Base-by-base conservation (phyloP, 2,113 vertebrate genomes). In the Chionis minor region DNA sequence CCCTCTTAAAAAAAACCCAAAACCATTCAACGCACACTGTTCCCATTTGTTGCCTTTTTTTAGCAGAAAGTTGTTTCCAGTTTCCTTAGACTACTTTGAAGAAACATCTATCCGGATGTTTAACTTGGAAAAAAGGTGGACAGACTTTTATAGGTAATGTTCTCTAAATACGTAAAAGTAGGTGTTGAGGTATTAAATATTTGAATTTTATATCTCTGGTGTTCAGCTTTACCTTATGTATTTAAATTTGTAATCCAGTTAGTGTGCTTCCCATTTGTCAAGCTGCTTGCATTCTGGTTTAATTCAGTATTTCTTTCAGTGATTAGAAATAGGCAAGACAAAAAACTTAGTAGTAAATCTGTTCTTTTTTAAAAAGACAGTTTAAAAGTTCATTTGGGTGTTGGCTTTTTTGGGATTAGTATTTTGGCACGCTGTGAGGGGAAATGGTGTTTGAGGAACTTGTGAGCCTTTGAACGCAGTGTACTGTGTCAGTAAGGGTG, bases 331-430 rank as follows among this genome's bases (percentile, higher is more conserved):
- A 77, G 35, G 14, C 59, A 88, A 81, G 33, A 63, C 14, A 56
- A 82, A 69, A 91, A 67, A 18, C 12, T 18, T 33, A 9, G 7
- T 63, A 87, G 79, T 79, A 90, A 79, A 85, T 72, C 6, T 45
- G 44, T 14, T 92, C 14, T 54, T 92, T 92, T 95, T 82, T 1
- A 33, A 94, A 93, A 94, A 58, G 32, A 14, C 35, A 66, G 70
- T 95, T 94, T 87, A 89, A 87, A 96, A 94, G 75, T 92, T 96
- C 56, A 56, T 9, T 35, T 89, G 94, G 86, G 83, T 51, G 91
- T 88, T 94, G 92, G 35, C 77, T 67, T 65, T 92, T 79, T 35
- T 22, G 65, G n/a, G 73, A 65, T 81, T n/a, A 74, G 14, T 45
- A 8, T 86, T 96, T 75, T 94, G 91, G 92, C 33, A 0, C 19